These are phyloP conservation scores for Macrotis lagotis DNA, from an alignment of 2,113 vertebrate species.

Conservation along the genomic window DNA sequence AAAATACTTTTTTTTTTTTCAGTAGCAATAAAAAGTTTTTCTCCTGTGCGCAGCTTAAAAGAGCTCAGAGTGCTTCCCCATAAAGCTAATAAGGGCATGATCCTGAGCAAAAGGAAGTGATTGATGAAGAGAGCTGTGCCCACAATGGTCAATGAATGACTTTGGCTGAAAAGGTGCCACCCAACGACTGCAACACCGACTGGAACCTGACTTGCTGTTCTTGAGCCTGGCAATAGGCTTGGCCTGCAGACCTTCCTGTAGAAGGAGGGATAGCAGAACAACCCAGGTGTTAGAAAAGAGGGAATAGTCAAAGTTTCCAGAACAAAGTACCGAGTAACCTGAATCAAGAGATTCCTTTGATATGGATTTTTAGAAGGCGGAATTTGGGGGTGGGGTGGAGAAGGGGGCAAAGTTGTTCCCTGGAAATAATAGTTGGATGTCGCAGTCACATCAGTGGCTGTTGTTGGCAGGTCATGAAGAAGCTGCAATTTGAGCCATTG, in stretches of 20 bases:
- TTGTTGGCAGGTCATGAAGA: background rate
- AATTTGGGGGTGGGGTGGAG: background rate
- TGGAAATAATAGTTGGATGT: background rate
- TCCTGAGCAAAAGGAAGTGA: background rate
- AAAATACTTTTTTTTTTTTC: slow-evolving; percentile 21
- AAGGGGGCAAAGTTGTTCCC: background rate
- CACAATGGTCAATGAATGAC: background rate
- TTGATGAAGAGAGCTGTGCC: background rate
- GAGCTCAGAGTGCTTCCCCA: background rate
- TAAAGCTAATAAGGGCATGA: background rate
- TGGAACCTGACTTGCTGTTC: background rate
- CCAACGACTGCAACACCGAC: background rate
- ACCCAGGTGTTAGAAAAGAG: background rate
- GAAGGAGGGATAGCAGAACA: background rate
- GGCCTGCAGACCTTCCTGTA: background rate
- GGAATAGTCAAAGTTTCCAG: slow-evolving; percentile 6
- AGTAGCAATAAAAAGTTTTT: background rate
- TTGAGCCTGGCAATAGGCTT: background rate
- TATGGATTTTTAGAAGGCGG: background rate
- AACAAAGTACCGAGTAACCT: background rate
- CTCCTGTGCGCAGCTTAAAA: slow-evolving; percentile 2
- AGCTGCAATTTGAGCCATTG: background rate
- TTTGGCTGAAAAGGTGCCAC: background rate
- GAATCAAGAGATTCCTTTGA: background rate
- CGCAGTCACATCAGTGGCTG: background rate